Conservation (phyloP, 2,797 vertebrate species). For the Pyrocephalus nanus region DNA sequence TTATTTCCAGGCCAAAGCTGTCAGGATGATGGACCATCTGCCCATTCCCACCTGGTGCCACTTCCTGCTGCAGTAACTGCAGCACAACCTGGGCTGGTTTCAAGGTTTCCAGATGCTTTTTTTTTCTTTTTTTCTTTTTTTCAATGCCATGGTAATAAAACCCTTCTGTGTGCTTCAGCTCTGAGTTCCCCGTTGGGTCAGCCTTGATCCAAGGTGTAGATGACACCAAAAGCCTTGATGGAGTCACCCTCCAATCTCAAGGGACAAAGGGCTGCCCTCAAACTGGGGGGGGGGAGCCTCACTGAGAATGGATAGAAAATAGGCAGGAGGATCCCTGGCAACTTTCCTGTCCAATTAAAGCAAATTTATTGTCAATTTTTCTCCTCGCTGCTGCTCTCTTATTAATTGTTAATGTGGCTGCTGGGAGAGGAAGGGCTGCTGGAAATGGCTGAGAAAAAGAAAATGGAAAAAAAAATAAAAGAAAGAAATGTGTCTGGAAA, state of each 20-base stretch:
- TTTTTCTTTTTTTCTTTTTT: neutral
- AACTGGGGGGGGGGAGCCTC: neutral
- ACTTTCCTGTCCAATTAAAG: conserved; percentile 36
- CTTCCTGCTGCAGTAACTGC: neutral
- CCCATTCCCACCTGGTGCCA: neutral
- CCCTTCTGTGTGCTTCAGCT: neutral
- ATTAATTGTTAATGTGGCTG: conserved; percentile 44
- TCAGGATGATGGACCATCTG: conserved; percentile 22
- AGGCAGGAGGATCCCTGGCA: conserved; percentile 19
- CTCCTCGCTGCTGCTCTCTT: neutral
- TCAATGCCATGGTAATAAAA: neutral
- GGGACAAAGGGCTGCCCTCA: neutral
- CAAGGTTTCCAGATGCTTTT: conserved; percentile 22
- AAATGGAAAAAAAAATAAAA: neutral
- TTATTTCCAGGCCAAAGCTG: neutral
- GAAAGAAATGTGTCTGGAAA: neutral
- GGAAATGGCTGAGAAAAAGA: neutral
- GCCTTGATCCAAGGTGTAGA: accelerated
- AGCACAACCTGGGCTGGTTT: neutral
- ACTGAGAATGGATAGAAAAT: accelerated
- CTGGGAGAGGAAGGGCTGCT: neutral
- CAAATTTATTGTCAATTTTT: conserved; percentile 13
- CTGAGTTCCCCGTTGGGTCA: neutral
- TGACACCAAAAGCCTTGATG: neutral
- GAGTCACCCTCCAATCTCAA: neutral